These are phyloP conservation scores for Patella depressa DNA, from an alignment of 2,888 invertebrate genomes.

Conservation along the genomic window DNA sequence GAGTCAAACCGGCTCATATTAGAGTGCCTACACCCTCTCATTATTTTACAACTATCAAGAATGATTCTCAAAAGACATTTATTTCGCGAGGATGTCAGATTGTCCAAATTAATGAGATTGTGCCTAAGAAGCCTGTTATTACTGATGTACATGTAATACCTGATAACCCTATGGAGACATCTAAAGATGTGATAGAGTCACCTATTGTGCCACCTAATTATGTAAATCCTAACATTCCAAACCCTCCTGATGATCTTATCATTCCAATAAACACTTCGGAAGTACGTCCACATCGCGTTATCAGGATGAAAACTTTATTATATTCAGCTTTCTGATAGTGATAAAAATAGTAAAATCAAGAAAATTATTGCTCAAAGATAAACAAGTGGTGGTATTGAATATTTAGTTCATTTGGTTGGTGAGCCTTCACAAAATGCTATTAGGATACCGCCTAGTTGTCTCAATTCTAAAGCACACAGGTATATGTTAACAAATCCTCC, in stretches of 20 bases:
- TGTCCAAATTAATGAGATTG: neutral
- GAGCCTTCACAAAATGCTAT: neutral
- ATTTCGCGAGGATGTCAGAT: neutral
- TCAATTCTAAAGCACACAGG: neutral
- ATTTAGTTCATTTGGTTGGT: neutral
- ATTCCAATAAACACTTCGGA: too few species aligned
- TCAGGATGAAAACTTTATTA: neutral
- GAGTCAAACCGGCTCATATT: conserved; percentile 15
- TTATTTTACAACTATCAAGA: neutral
- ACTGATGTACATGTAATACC: neutral
- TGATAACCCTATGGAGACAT: neutral
- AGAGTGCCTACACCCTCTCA: neutral
- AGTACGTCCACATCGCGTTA: neutral
- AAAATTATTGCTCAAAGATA: neutral
- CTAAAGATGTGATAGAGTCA: neutral
- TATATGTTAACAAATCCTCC: neutral
- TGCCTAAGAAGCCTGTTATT: too few species aligned
- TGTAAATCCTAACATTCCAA: too few species aligned
- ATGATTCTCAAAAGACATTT: neutral
- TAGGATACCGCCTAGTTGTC: neutral
- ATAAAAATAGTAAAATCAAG: neutral
- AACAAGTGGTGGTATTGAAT: neutral
- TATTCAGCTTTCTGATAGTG: neutral
- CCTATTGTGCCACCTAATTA: too few species aligned
- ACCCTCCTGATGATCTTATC: neutral